Evolutionary conservation across 2,797 vertebrate species (phyloP), one percentile per base, ranked within the genome.

Genomic region (Lacerta viridis): DNA sequence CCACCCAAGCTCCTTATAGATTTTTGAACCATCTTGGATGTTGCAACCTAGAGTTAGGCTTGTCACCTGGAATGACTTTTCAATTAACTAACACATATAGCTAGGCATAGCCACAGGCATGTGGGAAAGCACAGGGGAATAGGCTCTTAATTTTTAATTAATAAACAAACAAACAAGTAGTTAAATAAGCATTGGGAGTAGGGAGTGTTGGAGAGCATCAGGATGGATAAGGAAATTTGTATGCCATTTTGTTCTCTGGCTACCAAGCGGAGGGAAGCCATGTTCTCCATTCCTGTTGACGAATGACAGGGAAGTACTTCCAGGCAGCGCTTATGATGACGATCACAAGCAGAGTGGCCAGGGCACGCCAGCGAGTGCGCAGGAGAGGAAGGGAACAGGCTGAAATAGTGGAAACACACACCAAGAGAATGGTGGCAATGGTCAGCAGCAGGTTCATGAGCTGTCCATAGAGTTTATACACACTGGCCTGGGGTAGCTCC

Each of bases 361-460:
- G 77, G 0, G 33, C 41, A 4, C 64, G 39, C 59, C 85, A 78
- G 55, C 9, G 80, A 0, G 86, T 90, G 18, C 29, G 84, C 36
- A 91, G 6, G 69, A 90, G 84, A 1, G 76, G 84, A 7, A 87
- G 29, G 17, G 81, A 85, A 17, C 71, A 93, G 80, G 92, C 41
- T 1, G 90, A 91, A 59, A 83, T 0, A 0, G 86, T 43, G 13
- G 88, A 93, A 20, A 89, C 23, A 6, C 68, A 82, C n/a, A 90
- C 87, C 43, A 93, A 29, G 36, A 94, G 15, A 50, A 88, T 41
- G 29, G 80, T 77, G n/a, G 76, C 55, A 64, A 95, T 36, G 0
- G 84, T 85, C 68, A 95, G 80, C 4, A 95, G 80, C n/a, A 93
- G 88, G 87, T 84, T 91, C 36, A 83, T n/a, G 7, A 88, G 88